Conservation (phyloP, 2,888 invertebrate genomes). For the Ormyrus rosae region DNA sequence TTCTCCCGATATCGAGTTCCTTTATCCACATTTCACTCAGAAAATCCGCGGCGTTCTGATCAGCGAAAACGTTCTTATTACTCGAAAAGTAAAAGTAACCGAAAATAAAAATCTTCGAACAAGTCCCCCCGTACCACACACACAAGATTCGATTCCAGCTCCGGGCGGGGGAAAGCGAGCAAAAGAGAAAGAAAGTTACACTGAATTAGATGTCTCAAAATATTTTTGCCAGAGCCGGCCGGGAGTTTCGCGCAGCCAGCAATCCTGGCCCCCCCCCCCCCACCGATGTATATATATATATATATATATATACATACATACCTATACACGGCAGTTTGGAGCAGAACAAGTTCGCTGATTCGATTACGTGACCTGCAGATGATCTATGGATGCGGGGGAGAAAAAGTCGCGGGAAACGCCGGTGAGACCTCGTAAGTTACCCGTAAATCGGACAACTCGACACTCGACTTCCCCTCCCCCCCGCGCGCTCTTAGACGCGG, state of each 20-base stretch:
- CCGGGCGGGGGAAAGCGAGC: too few relatives aligned
- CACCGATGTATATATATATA: too few relatives aligned
- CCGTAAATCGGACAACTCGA: slow-evolving; percentile 60
- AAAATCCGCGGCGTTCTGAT: too few relatives aligned
- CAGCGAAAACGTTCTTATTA: too few relatives aligned
- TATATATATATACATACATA: too few relatives aligned
- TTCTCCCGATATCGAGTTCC: too few relatives aligned
- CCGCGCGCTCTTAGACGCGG: not conserved
- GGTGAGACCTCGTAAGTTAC: slow-evolving; percentile 57
- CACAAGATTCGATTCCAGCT: too few relatives aligned
- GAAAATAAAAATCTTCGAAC: too few relatives aligned
- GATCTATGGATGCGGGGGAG: slow-evolving; percentile 50
- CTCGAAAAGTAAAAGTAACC: too few relatives aligned
- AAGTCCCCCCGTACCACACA: too few relatives aligned
- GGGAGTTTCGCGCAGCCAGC: slow-evolving; percentile 13
- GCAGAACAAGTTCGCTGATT: slow-evolving; percentile 57
- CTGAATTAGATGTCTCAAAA: slow-evolving; percentile 42
- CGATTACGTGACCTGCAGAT: slow-evolving; percentile 58
- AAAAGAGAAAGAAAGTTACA: not conserved
- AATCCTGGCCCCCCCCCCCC: not conserved
- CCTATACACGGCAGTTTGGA: not conserved
- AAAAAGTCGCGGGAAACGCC: slow-evolving; percentile 52
- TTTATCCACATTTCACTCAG: too few relatives aligned
- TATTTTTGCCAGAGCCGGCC: slow-evolving; percentile 18
- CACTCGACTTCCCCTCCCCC: slow-evolving; percentile 22